These are phyloP conservation scores for Pyxicephalus adspersus DNA, from an alignment of 2,113 vertebrate genomes.

Conservation along the genomic window DNA sequence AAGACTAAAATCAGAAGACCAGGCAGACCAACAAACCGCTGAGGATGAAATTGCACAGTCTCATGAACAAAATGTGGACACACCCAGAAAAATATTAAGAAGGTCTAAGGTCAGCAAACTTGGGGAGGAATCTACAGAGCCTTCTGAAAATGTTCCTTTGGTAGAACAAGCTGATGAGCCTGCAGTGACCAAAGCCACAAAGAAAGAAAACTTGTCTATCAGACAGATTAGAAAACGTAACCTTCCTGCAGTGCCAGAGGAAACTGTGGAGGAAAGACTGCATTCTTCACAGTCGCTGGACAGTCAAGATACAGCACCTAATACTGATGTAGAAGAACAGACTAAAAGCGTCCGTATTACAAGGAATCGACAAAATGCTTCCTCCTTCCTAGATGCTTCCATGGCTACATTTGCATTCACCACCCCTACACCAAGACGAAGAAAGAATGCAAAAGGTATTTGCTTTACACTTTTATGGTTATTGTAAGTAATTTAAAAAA, in stretches of 20 bases:
- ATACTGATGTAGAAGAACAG: background rate
- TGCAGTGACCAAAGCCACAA: background rate
- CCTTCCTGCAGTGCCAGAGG: conserved; percentile 1
- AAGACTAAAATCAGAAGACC: conserved; percentile 46
- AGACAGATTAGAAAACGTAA: conserved; percentile 60
- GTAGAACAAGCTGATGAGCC: conserved; percentile 51
- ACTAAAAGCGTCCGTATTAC: conserved; percentile 54
- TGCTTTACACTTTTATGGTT: conserved; percentile 16
- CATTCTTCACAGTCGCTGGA: conserved; percentile 10
- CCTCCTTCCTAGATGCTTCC: conserved; percentile 49
- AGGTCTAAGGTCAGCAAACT: conserved; percentile 35
- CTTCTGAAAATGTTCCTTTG: conserved; percentile 31
- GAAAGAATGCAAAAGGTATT: conserved; percentile 80
- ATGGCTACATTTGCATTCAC: conserved; percentile 76
- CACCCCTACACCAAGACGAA: conserved; percentile 71
- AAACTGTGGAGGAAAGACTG: conserved; percentile 52
- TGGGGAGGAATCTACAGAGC: background rate
- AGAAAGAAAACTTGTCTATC: conserved; percentile 45
- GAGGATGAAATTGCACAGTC: conserved; percentile 54
- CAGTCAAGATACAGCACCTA: conserved; percentile 20
- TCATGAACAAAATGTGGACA: conserved; percentile 37
- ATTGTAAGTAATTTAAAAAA: too few species aligned
- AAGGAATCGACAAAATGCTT: conserved; percentile 65
- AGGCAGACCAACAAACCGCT: conserved; percentile 6
- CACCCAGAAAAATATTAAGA: conserved; percentile 62